Percentiles rank a stretch among this genome's conserved stretches.
These are phyloP conservation scores for Numenius arquata DNA, from an alignment of 2,113 vertebrate genomes.

Conservation along the genomic window DNA sequence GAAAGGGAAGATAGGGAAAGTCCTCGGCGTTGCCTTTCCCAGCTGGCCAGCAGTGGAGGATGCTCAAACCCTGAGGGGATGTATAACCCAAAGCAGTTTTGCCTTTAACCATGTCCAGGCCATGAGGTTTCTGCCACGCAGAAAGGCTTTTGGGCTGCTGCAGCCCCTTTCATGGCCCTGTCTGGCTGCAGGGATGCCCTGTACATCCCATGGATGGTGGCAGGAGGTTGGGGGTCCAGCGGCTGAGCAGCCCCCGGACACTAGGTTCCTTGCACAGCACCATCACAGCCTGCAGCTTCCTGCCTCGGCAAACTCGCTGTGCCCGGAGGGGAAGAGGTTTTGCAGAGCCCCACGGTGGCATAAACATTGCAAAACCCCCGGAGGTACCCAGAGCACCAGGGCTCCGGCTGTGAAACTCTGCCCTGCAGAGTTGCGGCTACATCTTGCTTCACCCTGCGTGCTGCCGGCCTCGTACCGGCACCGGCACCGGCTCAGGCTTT, in stretches of 20 bases:
- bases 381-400: neutral
- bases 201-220: neutral
- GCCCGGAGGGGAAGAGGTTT: neutral
- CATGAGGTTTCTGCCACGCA: neutral
- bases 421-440: neutral
- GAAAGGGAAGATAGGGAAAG: neutral
- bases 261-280: neutral
- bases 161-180: neutral
- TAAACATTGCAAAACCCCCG: neutral
- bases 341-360: fast-evolving
- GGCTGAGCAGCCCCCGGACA: fast-evolving
- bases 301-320: fast-evolving
- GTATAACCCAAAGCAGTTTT: neutral
- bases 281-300: neutral
- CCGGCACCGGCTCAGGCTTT: fast-evolving
- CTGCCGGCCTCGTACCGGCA: fast-evolving
- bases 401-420: fast-evolving
- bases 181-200: neutral
- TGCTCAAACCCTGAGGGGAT: neutral
- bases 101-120: neutral
- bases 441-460: fast-evolving
- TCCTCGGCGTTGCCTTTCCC: neutral
- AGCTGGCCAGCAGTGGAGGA: neutral
- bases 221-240: neutral
- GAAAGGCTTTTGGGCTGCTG: neutral